phyloP scores from a whole-genome alignment of 2,113 vertebrate genomes.

The Procapra przewalskii region DNA sequence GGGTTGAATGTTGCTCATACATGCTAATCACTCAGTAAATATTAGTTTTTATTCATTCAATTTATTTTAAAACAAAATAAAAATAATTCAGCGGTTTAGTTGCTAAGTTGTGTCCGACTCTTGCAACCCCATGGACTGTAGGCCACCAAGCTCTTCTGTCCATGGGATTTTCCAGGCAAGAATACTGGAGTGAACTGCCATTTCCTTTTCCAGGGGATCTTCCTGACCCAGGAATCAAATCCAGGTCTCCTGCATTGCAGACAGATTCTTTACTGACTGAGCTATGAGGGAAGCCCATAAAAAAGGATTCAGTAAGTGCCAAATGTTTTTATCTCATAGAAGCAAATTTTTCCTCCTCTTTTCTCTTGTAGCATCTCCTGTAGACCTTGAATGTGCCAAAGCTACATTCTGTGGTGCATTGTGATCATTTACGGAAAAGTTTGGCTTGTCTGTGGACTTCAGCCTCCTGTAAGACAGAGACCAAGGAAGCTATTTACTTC shows the following conservation, averaged over 20 bases:
- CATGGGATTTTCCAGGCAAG: background rate
- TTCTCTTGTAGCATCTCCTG: background rate
- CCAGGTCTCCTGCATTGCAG: background rate
- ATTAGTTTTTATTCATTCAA: background rate
- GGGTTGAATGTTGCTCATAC: background rate
- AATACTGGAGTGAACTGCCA: background rate
- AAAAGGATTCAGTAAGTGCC: background rate
- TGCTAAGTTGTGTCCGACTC: rapidly evolving
- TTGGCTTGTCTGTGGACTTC: background rate
- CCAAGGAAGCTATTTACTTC: background rate
- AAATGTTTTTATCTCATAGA: background rate
- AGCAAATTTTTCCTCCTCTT: background rate
- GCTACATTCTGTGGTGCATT: background rate
- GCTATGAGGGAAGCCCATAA: background rate
- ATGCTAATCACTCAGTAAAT: background rate
- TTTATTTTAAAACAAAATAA: background rate
- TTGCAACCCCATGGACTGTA: background rate
- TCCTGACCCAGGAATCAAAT: background rate
- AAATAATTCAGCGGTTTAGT: background rate
- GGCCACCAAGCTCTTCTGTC: background rate
- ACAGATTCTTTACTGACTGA: background rate
- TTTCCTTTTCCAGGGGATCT: background rate
- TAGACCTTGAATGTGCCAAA: background rate
- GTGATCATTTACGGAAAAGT: background rate
- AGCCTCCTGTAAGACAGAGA: background rate